Percentiles rank a stretch among this genome's conserved stretches.
Evolutionary conservation across 1,140 invertebrate species (phyloP).

Genomic region (Acromyrmex charruanus): DNA sequence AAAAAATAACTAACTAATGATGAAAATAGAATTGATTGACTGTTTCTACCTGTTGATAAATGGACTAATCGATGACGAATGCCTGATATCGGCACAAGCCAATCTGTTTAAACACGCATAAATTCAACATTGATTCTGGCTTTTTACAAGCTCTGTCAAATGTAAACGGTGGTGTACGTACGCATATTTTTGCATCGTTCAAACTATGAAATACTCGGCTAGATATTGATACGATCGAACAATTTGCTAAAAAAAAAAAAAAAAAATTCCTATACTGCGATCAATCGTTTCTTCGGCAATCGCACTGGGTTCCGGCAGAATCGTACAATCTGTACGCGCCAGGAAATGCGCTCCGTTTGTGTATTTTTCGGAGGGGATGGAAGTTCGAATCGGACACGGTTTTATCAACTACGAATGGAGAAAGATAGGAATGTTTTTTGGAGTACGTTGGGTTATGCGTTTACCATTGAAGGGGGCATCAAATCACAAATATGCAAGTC

Average conservation of each 20-base stretch:
- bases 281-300: slow-evolving; percentile 49
- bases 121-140: slow-evolving; percentile 26
- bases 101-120: slow-evolving; percentile 2
- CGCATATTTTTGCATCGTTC: slow-evolving; percentile 14
- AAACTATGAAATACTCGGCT: slow-evolving; percentile 38
- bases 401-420: slow-evolving; percentile 37
- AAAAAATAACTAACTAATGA: not conserved
- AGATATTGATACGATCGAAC: slow-evolving; percentile 31
- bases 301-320: slow-evolving; percentile 33
- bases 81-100: not conserved
- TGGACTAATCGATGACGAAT: not conserved
- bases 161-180: slow-evolving; percentile 12
- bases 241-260: slow-evolving; percentile 33
- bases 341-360: slow-evolving; percentile 37
- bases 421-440: slow-evolving; percentile 40
- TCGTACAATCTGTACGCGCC: slow-evolving; percentile 37
- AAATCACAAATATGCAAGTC: slow-evolving; percentile 29
- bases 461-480: slow-evolving; percentile 27
- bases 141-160: slow-evolving; percentile 9
- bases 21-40: not conserved
- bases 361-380: slow-evolving; percentile 22
- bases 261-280: not conserved
- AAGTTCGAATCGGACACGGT: slow-evolving; percentile 27
- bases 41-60: not conserved
- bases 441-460: not conserved